Percentiles rank a stretch among this genome's conserved stretches.
These are phyloP conservation scores for Byasa hedistus DNA, from an alignment of 2,888 invertebrate genomes.

Conservation along the genomic window DNA sequence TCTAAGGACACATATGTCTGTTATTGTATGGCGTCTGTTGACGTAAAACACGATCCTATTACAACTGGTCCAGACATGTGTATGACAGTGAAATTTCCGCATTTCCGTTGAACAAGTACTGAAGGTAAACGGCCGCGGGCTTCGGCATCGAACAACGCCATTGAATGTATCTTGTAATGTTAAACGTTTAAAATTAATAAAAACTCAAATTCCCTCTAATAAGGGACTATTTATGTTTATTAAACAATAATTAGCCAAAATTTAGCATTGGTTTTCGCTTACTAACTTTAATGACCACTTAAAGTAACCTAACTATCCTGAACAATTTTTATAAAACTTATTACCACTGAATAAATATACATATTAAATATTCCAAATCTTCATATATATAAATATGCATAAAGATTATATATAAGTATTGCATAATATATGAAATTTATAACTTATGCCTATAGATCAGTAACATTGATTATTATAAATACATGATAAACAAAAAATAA, in stretches of 20 bases:
- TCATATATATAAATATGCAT: too few relatives aligned
- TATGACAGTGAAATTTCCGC: conserved; percentile 39
- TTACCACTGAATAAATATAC: too few relatives aligned
- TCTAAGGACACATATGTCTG: conserved; percentile 2
- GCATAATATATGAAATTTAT: too few relatives aligned
- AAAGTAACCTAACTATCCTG: too few relatives aligned
- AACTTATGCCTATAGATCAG: too few relatives aligned
- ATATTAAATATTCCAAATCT: too few relatives aligned
- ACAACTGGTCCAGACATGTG: conserved; percentile 10
- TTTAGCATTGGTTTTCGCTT: background rate
- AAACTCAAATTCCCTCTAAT: background rate
- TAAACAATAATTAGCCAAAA: background rate
- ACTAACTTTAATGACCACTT: background rate
- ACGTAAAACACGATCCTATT: conserved; percentile 7
- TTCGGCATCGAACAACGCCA: conserved; percentile 58
- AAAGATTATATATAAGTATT: too few relatives aligned
- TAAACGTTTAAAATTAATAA: conserved; percentile 10
- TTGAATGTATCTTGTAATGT: conserved; percentile 43
- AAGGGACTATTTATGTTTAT: background rate
- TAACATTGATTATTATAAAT: too few relatives aligned
- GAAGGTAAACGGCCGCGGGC: conserved; percentile 68
- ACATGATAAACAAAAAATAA: too few relatives aligned
- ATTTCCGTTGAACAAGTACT: conserved; percentile 36
- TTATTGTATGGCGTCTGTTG: background rate
- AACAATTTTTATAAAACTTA: too few relatives aligned